These are phyloP conservation scores for Denticeps clupeoides DNA, from an alignment of 2,797 vertebrate species.

Conservation along the genomic window DNA sequence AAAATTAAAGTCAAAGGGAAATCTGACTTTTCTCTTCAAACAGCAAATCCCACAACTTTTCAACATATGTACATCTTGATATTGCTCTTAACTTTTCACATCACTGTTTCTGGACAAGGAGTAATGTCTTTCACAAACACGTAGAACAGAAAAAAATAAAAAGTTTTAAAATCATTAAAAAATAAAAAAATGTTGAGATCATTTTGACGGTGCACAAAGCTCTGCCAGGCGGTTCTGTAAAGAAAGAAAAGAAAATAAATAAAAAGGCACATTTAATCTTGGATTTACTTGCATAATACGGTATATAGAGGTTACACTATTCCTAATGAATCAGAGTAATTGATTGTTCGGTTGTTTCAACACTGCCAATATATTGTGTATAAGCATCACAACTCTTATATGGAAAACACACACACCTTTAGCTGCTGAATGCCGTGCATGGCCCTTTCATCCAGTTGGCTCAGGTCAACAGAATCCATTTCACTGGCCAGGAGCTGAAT, in stretches of 20 bases:
- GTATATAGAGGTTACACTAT: too few relatives aligned
- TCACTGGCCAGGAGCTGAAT: slow-evolving; percentile 64
- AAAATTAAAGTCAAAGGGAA: too few relatives aligned
- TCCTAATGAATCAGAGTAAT: too few relatives aligned
- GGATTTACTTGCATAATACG: too few relatives aligned
- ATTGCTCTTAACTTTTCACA: too few relatives aligned
- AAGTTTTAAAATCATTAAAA: background rate
- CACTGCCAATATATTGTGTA: background rate
- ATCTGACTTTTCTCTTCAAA: too few relatives aligned
- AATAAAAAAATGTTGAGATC: slow-evolving; percentile 15
- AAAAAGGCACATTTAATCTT: background rate
- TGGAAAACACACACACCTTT: slow-evolving; percentile 37
- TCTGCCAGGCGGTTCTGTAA: slow-evolving; percentile 51
- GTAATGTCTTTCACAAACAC: too few relatives aligned
- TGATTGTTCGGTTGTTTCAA: too few relatives aligned
- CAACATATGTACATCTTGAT: too few relatives aligned
- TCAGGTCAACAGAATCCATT: slow-evolving; percentile 59
- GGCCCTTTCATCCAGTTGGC: slow-evolving; percentile 49
- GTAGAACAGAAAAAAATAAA: background rate
- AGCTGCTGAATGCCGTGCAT: slow-evolving; percentile 52
- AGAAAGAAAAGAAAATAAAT: background rate
- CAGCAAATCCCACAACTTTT: too few relatives aligned
- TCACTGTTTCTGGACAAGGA: too few relatives aligned
- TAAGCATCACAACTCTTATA: background rate
- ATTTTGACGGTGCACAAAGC: slow-evolving; percentile 44